These are phyloP conservation scores for Sternotherus odoratus DNA, from an alignment of 2,797 vertebrate genomes.

Conservation along the genomic window DNA sequence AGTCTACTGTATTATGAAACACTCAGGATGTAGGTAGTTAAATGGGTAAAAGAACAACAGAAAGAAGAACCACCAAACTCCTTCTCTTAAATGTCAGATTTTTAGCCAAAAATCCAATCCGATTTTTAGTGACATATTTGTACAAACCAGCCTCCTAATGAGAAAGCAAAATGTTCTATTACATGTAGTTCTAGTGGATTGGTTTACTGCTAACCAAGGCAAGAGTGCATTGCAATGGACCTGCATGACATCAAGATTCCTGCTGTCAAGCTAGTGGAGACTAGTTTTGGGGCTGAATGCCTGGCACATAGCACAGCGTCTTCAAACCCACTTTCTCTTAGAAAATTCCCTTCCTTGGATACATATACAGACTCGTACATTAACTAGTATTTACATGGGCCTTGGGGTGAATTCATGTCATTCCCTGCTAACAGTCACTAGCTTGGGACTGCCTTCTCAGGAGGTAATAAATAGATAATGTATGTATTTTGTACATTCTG, in stretches of 20 bases:
- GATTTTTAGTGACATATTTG: neutral
- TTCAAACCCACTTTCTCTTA: neutral
- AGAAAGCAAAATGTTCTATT: neutral
- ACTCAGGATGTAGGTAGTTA: neutral
- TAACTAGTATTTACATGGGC: neutral
- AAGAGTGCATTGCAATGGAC: neutral
- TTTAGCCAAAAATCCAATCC: too few species aligned
- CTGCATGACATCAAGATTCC: neutral
- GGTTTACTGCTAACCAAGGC: neutral
- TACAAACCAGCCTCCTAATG: neutral
- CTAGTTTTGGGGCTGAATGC: neutral
- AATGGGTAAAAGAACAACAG: neutral
- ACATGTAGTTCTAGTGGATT: neutral
- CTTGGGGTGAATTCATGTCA: neutral
- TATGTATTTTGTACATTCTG: neutral
- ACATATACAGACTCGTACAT: neutral
- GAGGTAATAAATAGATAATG: neutral
- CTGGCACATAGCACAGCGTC: neutral
- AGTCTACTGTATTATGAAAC: too few species aligned
- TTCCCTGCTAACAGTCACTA: neutral
- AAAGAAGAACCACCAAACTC: neutral
- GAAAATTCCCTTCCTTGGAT: neutral
- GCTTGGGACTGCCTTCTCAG: neutral
- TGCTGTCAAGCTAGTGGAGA: neutral
- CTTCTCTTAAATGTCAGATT: neutral